Evolutionary conservation across 2,888 invertebrate species (phyloP), one percentile per base, ranked within the genome.

Genomic region (Zhuqinia jingwanae): DNA sequence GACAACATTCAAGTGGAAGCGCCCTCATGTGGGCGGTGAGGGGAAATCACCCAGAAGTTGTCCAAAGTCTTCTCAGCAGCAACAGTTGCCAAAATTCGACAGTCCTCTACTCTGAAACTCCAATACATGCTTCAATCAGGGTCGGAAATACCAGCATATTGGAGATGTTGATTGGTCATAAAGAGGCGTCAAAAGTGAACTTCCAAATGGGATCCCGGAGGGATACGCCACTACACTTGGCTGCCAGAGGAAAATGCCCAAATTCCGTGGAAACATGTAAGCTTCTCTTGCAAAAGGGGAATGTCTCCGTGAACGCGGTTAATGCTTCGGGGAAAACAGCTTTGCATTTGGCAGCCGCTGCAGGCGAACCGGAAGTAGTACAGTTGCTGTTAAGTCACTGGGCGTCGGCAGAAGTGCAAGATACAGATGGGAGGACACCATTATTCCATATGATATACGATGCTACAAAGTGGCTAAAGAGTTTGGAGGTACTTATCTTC

Each of bases 21-120:
- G 96, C 97, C 0, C 93, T 98, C 88, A 96, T 97, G 92, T 96
- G 96, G 92, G 97, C 97, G 0, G 96, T 97, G 77, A 94, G 96
- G 90, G 96, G 95, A 91, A 94, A 95, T 91, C 95, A 95, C 13
- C 93, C 94, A 81, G 95, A 96, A 89, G 96, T 97, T 91, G 96
- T 96, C 1, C 94, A 94, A 91, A 94, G 94, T 89, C 93, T 98
- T 89, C 92, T 97, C 78, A 94, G 95, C 90, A 95, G 95, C 89
- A 96, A 96, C 68, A 97, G 97, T 2, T 95, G 95, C 91, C 95
- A 97, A 22, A 96, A 97, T 91, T 50, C 87, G 3, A 15, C 56
- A 1, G 50, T 56, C 5, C 42, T 73, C 45, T 84, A 76, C 42
- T 75, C 77, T 15, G 85, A 81, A 93, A 96, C 97, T 0, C 96